Evolutionary conservation across 1,140 invertebrate species (phyloP), one percentile per base, ranked within the genome.

Genomic region (Psix sp.): DNA sequence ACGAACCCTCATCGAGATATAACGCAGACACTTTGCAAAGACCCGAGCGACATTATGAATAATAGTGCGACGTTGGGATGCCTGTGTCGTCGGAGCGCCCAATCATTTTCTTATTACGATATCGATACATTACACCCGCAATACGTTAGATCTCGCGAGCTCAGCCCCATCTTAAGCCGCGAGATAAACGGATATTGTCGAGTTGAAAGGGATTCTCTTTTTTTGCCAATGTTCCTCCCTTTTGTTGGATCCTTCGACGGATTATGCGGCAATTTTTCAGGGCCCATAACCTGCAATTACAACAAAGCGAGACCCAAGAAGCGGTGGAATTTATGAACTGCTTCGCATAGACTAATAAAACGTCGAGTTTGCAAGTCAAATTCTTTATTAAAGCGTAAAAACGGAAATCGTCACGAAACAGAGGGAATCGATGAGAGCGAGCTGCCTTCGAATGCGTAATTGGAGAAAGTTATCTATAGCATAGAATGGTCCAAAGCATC

Each of bases 21-120:
- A 81, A 77, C 74, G 40, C 79, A 77, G 76, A 79, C 72, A 81
- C 72, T 74, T 77, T 70, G 78, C 68, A 80, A 82, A 82, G 76
- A 77, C 76, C 73, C 77, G 62, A 72, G 57, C 76, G 77, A 81
- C 77, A 70, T 76, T 78, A 82, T 82, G 78, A 82, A 78, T 80
- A 80, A 82, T 80, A 76, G 80, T 60, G 51, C 31, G 48, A 33
- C 67, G 57, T 67, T 67, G 63, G 73, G 74, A 78, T 71, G 51
- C 65, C 40, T 73, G 77, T 79, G 66, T 79, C 80, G 75, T 71
- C 70, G 79, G 80, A 77, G 72, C 76, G 80, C 79, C 83, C 84
- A 85, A 85, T 85, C 84, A 81, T 85, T 85, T 77, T 79, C 82
- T 85, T 85, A 85, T 86, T 85, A 83, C 81, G 77, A 81, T 83